These are phyloP conservation scores for Antheraea yamamai DNA, from an alignment of 2,888 invertebrate species.

Conservation along the genomic window DNA sequence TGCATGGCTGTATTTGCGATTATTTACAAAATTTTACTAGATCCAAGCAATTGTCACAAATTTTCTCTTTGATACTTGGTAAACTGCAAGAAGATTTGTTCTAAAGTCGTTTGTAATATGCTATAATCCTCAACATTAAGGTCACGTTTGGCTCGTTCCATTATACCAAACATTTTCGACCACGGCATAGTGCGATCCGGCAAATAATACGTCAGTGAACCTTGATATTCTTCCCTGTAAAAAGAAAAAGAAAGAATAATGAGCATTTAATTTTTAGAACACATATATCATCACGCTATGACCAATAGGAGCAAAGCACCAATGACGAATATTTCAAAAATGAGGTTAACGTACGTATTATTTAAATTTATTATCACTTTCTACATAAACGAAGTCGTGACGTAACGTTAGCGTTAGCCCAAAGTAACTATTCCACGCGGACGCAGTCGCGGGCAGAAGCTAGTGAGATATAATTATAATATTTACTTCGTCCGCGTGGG, in stretches of 20 bases:
- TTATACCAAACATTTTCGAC: constrained; percentile 86
- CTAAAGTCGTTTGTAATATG: constrained; percentile 90
- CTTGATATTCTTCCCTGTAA: constrained; percentile 86
- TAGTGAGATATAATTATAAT: too few species aligned
- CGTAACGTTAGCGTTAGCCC: too few species aligned
- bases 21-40: neutral
- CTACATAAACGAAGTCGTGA: too few species aligned
- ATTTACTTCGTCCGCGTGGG: too few species aligned
- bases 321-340: too few species aligned
- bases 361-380: too few species aligned
- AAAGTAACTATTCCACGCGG: too few species aligned
- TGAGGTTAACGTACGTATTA: too few species aligned
- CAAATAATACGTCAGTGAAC: constrained; percentile 87
- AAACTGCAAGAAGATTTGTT: constrained; percentile 89
- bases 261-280: neutral
- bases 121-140: constrained; percentile 89
- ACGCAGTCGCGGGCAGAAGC: too few species aligned
- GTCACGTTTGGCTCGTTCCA: constrained; percentile 83
- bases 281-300: too few species aligned
- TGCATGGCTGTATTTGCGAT: too few species aligned
- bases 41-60: neutral
- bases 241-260: constrained; percentile 15
- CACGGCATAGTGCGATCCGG: constrained; percentile 82
- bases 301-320: too few species aligned
- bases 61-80: constrained; percentile 77